Base-by-base conservation (phyloP, 2,888 invertebrate genomes). In the Netelia virgata region DNA sequence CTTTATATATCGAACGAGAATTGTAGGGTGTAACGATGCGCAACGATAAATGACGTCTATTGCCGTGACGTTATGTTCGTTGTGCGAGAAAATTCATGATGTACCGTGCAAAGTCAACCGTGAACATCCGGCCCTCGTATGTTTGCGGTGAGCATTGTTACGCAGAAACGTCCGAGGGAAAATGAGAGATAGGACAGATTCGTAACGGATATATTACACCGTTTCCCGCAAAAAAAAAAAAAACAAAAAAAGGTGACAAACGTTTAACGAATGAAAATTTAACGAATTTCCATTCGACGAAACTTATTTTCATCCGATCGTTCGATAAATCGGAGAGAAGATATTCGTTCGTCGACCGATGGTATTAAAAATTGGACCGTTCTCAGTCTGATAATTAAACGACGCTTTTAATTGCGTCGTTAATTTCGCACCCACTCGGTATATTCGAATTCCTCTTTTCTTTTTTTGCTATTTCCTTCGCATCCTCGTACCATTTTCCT, bases 121-220 rank as follows among this genome's bases (percentile, higher is more conserved):
- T 28, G 41, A 16, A 59, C 28, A 61, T 69, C 50, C 47, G 66
- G 66, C 36, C 59, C 59, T 57, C 47, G 77, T 68, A 69, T 53
- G 72, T 80, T 80, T 57, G 79, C 64, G 73, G 80, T 80, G 28
- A 66, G 50, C 36, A 73, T 68, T 68, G 64, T 72, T 64, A 28
- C 20, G 59, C 11, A 47, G 59, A 68, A 36, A 74, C 18, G 41
- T 41, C 23, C 16, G 5, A 61, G 16, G 59, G 63, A 47, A 55
- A 66, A 57, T 41, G 41, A 64, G 66, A 68, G 57, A 50, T 61
- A 20, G n/a, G 47, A 68, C 59, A 78, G 18, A 74, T 68, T 36
- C 59, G 23, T 66, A 14, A 59, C 50, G 3, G 47, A 43, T 14
- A 69, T 36, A 59, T 16, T 28, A 28, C 28, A 28, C 28, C 28